phyloP scores from a whole-genome alignment of 2,113 vertebrate genomes.

The Alouatta palliata region DNA sequence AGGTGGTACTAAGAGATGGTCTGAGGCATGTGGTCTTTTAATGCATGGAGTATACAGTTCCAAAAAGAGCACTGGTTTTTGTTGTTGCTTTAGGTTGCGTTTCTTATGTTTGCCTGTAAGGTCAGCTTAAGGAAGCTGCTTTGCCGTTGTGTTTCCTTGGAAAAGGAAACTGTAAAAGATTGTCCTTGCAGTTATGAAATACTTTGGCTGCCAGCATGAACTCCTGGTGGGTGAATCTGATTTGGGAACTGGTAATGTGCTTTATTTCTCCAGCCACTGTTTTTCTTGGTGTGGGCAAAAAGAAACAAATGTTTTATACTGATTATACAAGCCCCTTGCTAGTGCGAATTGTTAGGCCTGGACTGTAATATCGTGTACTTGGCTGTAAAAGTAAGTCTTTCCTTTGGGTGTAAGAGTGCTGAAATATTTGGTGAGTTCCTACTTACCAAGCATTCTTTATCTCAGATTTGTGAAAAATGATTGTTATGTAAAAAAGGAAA shows the following conservation, averaged over 20 bases:
- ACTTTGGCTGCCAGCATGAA: neutral
- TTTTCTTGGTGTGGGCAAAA: constrained; percentile 70
- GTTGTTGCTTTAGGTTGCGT: neutral
- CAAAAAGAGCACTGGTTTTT: neutral
- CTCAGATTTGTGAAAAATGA: constrained; percentile 71
- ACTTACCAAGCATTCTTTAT: constrained; percentile 75
- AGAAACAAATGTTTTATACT: constrained; percentile 72
- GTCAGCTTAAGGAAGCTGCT: constrained; percentile 45
- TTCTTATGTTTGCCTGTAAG: constrained; percentile 41
- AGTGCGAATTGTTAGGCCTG: constrained; percentile 76
- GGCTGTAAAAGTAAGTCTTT: constrained; percentile 78
- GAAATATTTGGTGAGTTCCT: constrained; percentile 76
- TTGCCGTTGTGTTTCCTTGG: constrained; percentile 48
- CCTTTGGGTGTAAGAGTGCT: constrained; percentile 57
- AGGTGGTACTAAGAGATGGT: neutral
- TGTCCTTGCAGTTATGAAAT: constrained; percentile 20
- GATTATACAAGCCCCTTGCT: constrained; percentile 72
- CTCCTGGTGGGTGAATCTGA: constrained; percentile 51
- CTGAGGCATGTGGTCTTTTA: neutral
- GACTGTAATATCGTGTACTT: constrained; percentile 79
- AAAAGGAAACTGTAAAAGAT: constrained; percentile 59
- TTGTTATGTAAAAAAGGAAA: constrained; percentile 79
- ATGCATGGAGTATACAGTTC: neutral
- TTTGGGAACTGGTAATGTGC: constrained; percentile 43
- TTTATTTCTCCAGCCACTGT: constrained; percentile 69